Base-by-base conservation (phyloP, 2,888 invertebrate species). In the Temnothorax ravouxi region DNA sequence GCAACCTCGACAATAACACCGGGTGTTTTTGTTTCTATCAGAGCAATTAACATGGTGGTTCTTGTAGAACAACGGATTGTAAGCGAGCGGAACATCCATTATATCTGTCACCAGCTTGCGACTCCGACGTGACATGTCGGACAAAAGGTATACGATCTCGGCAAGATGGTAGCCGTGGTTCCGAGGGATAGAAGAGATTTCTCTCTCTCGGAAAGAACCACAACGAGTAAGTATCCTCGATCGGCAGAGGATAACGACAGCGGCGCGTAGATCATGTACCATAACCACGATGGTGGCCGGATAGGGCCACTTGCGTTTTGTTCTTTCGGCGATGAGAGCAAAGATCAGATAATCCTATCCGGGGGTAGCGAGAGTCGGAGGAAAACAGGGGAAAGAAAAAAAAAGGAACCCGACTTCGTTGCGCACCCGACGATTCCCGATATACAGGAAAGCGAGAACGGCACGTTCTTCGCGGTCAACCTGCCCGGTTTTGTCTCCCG, bases 261-360 rank as follows among this genome's bases (percentile, higher is more conserved):
- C 87, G 81, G 88, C 90, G 89, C 91, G 91, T 92, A 92, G 93
- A 93, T 93, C 92, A 91, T 93, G 93, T 93, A 91, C 88, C 84
- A 86, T 87, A 92, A 92, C 92, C 87, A 88, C 89, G 93, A 93
- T 93, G 91, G 91, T 92, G 90, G 87, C 86, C 90, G 86, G 93
- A 93, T 93, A 93, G 91, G 90, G 64, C 80, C 82, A 85, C 83
- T 92, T 83, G 91, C 90, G 88, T 92, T 92, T 89, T 90, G 91
- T 92, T 91, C 87, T 91, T 89, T 89, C 90, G 89, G 88, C 91
- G 92, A 91, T 91, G 92, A 93, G 92, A 91, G 88, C 89, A 87
- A 90, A 87, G 87, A 92, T 92, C 93, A 92, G 92, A 92, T 92
- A 92, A 92, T 92, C 77, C 86, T 69, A 54, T 25, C 34, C 34